phyloP scores from a whole-genome alignment of 2,113 vertebrate genomes.

The Xenotilapia leptura region DNA sequence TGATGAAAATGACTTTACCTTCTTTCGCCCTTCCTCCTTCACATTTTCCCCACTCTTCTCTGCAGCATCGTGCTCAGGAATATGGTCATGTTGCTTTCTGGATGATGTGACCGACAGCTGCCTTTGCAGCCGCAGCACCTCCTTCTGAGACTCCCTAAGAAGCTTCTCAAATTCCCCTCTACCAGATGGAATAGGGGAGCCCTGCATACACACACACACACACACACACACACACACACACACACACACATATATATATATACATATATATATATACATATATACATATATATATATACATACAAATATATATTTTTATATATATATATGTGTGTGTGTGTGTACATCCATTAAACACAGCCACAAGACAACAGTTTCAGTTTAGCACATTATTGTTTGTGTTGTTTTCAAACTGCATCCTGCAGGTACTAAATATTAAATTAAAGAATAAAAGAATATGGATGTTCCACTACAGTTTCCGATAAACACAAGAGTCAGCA shows the following conservation, averaged over 20 bases:
- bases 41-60: background rate
- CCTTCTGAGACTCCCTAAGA: slow-evolving; percentile 87
- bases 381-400: background rate
- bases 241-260: background rate
- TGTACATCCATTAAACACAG: background rate
- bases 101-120: slow-evolving; percentile 82
- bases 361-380: background rate
- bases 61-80: background rate
- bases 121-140: slow-evolving; percentile 90
- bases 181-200: slow-evolving; percentile 57
- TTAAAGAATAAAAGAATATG: background rate
- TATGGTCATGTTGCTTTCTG: slow-evolving; percentile 29
- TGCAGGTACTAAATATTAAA: background rate
- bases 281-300: rapidly evolving
- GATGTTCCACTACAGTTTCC: background rate
- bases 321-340: no score
- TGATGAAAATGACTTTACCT: slow-evolving; percentile 23
- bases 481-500: background rate
- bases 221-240: background rate
- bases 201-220: slow-evolving; percentile 5
- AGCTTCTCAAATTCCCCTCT: slow-evolving; percentile 81
- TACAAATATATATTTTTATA: background rate
- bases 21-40: background rate
- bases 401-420: background rate
- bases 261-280: rapidly evolving